Percentiles rank a stretch among this genome's conserved stretches.
phyloP scores from a whole-genome alignment of 2,113 vertebrate genomes.

The Ameiurus melas region DNA sequence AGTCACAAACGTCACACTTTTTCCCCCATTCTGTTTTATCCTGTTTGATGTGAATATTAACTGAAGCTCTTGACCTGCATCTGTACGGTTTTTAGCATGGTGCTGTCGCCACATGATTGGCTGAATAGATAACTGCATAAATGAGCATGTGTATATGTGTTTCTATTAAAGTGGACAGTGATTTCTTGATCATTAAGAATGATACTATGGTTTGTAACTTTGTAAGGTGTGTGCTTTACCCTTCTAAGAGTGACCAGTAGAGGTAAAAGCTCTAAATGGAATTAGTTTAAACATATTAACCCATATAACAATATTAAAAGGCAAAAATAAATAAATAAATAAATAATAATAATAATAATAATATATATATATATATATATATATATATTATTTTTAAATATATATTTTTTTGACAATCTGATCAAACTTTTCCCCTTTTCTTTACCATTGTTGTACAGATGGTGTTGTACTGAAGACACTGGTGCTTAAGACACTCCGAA shows the following conservation, averaged over 20 bases:
- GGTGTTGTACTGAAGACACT: constrained; percentile 64
- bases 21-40: neutral
- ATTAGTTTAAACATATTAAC: neutral
- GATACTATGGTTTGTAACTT: neutral
- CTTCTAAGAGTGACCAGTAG: neutral
- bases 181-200: neutral
- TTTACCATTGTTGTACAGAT: constrained; percentile 65
- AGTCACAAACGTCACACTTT: neutral
- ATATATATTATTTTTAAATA: too few species aligned
- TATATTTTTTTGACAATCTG: too few species aligned
- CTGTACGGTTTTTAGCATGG: neutral
- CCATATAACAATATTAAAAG: neutral
- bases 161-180: neutral
- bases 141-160: neutral
- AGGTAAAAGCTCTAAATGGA: neutral
- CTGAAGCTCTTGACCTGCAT: neutral
- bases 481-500: constrained; percentile 65
- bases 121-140: neutral
- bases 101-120: neutral
- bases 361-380: too few species aligned
- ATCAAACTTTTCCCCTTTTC: neutral
- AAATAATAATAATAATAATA: too few species aligned
- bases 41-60: neutral
- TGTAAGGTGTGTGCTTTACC: neutral
- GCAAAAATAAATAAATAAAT: too few species aligned